These are phyloP conservation scores for Apis dorsata DNA, from an alignment of 1,140 invertebrate genomes.

Conservation along the genomic window DNA sequence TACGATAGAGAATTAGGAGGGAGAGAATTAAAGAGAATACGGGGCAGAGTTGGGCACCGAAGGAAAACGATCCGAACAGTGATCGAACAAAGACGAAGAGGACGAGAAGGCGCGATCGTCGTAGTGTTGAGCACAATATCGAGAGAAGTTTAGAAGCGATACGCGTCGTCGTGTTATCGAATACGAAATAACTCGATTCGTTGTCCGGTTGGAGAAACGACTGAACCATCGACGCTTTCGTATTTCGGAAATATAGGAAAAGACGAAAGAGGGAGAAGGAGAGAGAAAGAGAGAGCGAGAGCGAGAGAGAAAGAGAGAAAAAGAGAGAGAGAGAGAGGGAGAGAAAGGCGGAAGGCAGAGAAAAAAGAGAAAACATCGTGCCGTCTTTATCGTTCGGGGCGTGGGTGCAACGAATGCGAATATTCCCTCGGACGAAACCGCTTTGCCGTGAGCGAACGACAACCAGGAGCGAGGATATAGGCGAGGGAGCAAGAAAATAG, in stretches of 20 bases:
- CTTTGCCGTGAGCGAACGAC: not conserved
- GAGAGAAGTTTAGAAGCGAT: conserved; percentile 39
- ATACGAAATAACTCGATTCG: conserved; percentile 23
- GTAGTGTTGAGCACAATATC: conserved; percentile 4
- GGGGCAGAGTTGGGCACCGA: not conserved
- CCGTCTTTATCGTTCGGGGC: conserved; percentile 51
- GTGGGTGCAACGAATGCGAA: conserved; percentile 50
- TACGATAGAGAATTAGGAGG: conserved; percentile 15
- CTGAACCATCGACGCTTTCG: not conserved
- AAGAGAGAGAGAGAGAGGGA: not conserved
- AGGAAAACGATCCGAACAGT: not conserved
- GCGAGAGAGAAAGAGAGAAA: not conserved
- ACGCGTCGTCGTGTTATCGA: conserved; percentile 41
- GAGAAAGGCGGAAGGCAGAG: conserved; percentile 35
- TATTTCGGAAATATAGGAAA: conserved; percentile 39
- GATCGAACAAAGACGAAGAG: not conserved
- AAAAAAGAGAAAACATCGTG: conserved; percentile 46
- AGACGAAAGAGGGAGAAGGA: conserved; percentile 2
- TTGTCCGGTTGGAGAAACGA: not conserved
- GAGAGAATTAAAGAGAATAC: conserved; percentile 11
- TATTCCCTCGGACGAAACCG: not conserved
- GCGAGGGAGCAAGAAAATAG: not conserved
- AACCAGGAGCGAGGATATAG: conserved; percentile 24
- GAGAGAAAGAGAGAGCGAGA: not conserved
- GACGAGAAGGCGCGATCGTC: conserved; percentile 25